Conservation (phyloP, 1,140 invertebrate species). For the Marisa cornuarietis region DNA sequence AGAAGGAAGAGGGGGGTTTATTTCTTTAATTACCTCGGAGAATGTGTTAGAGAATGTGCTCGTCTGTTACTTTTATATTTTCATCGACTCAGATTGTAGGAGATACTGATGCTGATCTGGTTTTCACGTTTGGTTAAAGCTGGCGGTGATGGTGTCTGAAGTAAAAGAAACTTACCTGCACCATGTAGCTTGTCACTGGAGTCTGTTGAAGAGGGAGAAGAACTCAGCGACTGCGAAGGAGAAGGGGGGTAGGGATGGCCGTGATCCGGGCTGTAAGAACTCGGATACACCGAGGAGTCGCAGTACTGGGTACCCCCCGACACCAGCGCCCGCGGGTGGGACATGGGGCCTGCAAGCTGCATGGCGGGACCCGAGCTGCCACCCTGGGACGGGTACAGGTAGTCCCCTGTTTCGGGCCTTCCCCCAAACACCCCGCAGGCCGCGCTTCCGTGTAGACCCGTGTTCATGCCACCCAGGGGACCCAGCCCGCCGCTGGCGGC, state of each 20-base stretch:
- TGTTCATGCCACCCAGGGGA: conserved; percentile 2
- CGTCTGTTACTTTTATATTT: too few relatives aligned
- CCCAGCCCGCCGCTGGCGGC: conserved; percentile 12
- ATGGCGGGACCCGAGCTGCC: conserved; percentile 8
- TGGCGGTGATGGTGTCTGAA: too few relatives aligned
- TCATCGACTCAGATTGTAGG: too few relatives aligned
- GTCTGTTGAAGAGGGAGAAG: conserved; percentile 28
- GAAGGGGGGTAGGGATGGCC: conserved; percentile 25
- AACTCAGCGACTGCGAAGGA: conserved; percentile 27
- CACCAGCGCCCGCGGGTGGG: conserved; percentile 7
- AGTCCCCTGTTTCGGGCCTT: conserved; percentile 24
- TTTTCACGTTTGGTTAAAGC: too few relatives aligned
- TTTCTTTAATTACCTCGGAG: too few relatives aligned
- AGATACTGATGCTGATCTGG: too few relatives aligned
- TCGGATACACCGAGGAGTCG: conserved; percentile 23
- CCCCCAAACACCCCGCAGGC: conserved; percentile 21
- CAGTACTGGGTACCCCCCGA: conserved; percentile 17
- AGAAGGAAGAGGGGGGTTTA: too few relatives aligned
- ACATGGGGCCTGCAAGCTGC: conserved; percentile 11
- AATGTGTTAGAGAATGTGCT: too few relatives aligned
- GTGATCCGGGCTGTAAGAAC: conserved; percentile 26
- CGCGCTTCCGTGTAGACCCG: not conserved
- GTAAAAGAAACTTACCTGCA: conserved; percentile 10
- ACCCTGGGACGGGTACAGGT: conserved; percentile 28
- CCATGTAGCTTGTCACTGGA: conserved; percentile 16